Percentiles rank a stretch among this genome's conserved stretches.
These are phyloP conservation scores for Eupsittula cactorum DNA, from an alignment of 2,113 vertebrate species.

Conservation along the genomic window DNA sequence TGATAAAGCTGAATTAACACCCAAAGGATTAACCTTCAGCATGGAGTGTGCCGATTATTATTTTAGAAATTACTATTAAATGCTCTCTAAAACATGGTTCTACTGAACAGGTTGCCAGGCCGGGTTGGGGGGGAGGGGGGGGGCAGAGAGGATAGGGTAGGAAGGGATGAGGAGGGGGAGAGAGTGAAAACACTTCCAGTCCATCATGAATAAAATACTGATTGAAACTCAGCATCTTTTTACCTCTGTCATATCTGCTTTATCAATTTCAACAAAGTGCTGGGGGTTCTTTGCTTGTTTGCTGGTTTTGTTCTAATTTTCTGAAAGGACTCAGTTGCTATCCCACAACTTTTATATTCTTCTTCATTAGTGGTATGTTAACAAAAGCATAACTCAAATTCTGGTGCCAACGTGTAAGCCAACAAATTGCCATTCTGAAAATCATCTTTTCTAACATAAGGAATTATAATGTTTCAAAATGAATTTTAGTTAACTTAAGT, in stretches of 20 bases:
- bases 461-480: neutral
- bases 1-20: conserved; percentile 69
- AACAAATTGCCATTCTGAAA: neutral
- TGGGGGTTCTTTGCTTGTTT: neutral
- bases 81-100: neutral
- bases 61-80: conserved; percentile 47
- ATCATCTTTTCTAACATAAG: neutral
- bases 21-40: conserved; percentile 54
- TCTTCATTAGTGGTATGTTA: neutral
- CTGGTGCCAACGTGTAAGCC: neutral
- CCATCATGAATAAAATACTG: neutral
- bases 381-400: neutral
- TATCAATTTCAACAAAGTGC: neutral
- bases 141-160: too few species aligned
- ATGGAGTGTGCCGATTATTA: neutral
- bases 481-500: neutral
- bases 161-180: too few species aligned
- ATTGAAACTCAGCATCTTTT: neutral
- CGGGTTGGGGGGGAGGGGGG: too few species aligned
- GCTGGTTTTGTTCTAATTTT: neutral
- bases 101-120: neutral
- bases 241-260: neutral
- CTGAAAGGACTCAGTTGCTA: neutral
- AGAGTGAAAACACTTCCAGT: neutral
- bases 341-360: neutral